phyloP scores from a whole-genome alignment of 1,140 invertebrate genomes.

The Brevipalpus yothersi region DNA sequence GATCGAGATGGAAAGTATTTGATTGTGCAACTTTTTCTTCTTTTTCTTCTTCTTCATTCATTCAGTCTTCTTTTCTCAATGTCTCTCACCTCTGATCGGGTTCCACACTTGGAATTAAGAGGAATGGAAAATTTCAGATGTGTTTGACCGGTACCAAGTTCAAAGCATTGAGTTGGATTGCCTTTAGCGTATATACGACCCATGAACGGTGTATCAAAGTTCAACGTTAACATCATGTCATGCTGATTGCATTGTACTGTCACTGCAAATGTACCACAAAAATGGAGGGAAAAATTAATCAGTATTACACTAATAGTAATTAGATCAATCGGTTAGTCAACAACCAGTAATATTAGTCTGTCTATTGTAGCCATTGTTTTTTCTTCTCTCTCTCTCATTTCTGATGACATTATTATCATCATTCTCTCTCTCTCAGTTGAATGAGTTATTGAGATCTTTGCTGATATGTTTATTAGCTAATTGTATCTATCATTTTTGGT shows the following conservation, averaged over 20 bases:
- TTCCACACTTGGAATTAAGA: slow-evolving; percentile 24
- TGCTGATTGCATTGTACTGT: slow-evolving; percentile 26
- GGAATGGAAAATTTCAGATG: slow-evolving; percentile 24
- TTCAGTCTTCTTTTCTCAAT: not conserved
- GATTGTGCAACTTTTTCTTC: too few species aligned
- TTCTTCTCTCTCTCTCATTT: not conserved
- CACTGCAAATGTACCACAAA: slow-evolving; percentile 16
- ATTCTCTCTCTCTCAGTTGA: too few species aligned
- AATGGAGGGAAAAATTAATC: not conserved
- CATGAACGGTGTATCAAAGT: slow-evolving; percentile 24
- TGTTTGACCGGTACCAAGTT: slow-evolving; percentile 24
- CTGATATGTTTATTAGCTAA: too few species aligned
- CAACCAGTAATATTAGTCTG: not conserved
- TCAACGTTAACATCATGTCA: slow-evolving; percentile 26
- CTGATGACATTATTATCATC: too few species aligned
- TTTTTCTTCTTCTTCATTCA: too few species aligned
- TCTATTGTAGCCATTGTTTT: not conserved
- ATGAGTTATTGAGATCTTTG: too few species aligned
- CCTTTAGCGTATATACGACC: slow-evolving; percentile 28
- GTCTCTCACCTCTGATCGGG: slow-evolving; percentile 20
- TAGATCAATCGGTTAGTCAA: not conserved
- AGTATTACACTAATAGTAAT: not conserved
- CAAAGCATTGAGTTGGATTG: slow-evolving; percentile 26
- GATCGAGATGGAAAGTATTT: not conserved
- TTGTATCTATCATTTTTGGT: too few species aligned